Base-by-base conservation (phyloP, 2,797 vertebrate genomes). In the Acanthurus tractus region DNA sequence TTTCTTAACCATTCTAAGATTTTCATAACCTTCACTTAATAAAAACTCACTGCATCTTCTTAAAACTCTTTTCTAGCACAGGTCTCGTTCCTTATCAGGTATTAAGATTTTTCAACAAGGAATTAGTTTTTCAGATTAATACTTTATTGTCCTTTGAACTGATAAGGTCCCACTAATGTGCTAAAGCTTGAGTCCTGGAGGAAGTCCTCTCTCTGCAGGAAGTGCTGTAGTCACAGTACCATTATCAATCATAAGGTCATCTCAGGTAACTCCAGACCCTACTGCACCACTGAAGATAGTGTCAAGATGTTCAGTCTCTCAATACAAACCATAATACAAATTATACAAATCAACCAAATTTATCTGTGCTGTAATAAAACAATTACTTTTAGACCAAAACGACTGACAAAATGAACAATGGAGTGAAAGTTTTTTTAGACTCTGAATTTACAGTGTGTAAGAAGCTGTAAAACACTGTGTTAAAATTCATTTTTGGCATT, bases 231-330 rank as follows among this genome's bases (percentile, higher is more conserved):
- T 40, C 48, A 59, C 48, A 40, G 49, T 38, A 34, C 7, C 49
- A 20, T 1, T 66, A 53, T 80, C 59, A 63, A 22, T 71, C 56
- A 76, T 38, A 8, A 71, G 66, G 74, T 84, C 69, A 61, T 74
- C 22, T 77, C 61, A 79, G 73, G 75, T 74, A 63, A 76, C 67
- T n/a, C 56, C 46, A 48, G 29, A 53, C 11, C 1, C n/a, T 44
- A 17, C 63, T 68, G 74, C 58, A 54, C 17, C 70, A 22, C 29
- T 13, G 49, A 63, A n/a, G 67, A 61, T 12, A 61, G 29, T 22
- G 17, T 67, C n/a, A 18, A 49, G 3, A 42, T 79, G 48, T 56
- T 20, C 9, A 42, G 25, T 62, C 17, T 63, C 59, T 65, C 40
- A 65, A 59, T 62, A 22, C 63, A 54, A 23, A 58, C 13, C 12